Evolutionary conservation across 2,888 invertebrate species (phyloP), one percentile per base, ranked within the genome.

Genomic region (Campoplex capitator): DNA sequence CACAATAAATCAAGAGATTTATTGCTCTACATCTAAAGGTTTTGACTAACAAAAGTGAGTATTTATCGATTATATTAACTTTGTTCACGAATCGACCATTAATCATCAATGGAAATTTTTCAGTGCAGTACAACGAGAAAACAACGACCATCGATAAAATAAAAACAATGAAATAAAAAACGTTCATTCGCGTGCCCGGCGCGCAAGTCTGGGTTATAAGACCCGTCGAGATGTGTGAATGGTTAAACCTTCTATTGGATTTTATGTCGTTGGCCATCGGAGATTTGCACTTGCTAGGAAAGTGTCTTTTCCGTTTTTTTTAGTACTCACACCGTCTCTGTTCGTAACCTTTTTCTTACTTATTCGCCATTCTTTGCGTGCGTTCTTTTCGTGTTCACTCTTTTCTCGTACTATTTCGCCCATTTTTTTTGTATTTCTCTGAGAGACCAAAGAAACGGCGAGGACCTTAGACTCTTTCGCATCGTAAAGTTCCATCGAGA

Each of bases 401-500:
- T 71, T 56, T 71, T 71, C 71, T 28, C 56, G 38, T 38, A 62
- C 74, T 83, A 75, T 79, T 78, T 51, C 77, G 78, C 73, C 16
- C 70, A 56, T 3, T 85, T 84, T 82, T 6, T 32, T 75, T 78
- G 51, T 75, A 65, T 83, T 73, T 28, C 54, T 11, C 32, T 62
- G 62, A 71, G 18, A 78, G 23, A n/a, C 65, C 62, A 56, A 23
- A 23, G 58, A 51, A 83, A 83, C 77, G 45, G 74, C 58, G 67
- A 54, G 62, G 67, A 75, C 28, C 56, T 56, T 67, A 54, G 62
- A 82, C 65, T 68, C 71, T 73, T 32, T 71, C 65, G 62, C 73
- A 73, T 76, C 77, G 77, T 88, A 85, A 88, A 88, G 77, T 85
- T 73, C 83, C 58, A 56, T 81, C 80, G 67, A 70, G 80, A 71